Evolutionary conservation across 2,888 invertebrate species (phyloP).

Genomic region (Galerucella nymphaeae): DNA sequence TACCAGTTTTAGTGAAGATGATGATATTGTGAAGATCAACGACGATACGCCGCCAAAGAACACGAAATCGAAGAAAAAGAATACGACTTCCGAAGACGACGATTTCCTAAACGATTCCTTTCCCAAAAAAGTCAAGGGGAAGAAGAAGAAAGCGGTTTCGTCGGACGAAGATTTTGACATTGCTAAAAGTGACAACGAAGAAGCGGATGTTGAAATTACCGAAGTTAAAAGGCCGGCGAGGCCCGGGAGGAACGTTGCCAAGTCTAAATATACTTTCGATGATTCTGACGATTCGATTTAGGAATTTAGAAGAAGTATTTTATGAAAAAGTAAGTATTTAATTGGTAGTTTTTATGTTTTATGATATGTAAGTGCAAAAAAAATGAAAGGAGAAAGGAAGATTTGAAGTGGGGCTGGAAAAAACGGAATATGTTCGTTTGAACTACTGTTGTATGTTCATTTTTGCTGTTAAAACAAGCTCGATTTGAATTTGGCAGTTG

Average conservation of each 20-base stretch:
- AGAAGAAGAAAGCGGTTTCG: slow-evolving; percentile 39
- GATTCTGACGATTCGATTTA: slow-evolving; percentile 59
- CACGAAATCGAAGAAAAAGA: slow-evolving; percentile 37
- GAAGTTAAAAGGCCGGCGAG: slow-evolving; percentile 46
- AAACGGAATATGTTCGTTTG: too few relatives aligned
- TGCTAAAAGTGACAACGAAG: slow-evolving; percentile 23
- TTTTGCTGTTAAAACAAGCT: too few relatives aligned
- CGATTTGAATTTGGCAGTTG: too few relatives aligned
- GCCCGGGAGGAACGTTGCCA: slow-evolving; percentile 54
- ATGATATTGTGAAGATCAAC: neutral
- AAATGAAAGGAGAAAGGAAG: too few relatives aligned
- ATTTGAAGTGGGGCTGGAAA: too few relatives aligned
- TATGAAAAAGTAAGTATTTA: neutral
- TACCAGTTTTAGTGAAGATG: neutral
- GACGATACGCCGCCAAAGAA: slow-evolving; percentile 31
- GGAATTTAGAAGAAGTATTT: neutral
- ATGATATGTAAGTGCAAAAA: too few relatives aligned
- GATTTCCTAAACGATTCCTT: slow-evolving; percentile 20
- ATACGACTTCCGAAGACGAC: slow-evolving; percentile 35
- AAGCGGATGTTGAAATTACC: slow-evolving; percentile 13
- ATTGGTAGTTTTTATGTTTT: too few relatives aligned
- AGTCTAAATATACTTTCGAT: slow-evolving; percentile 64
- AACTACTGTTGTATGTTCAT: too few relatives aligned
- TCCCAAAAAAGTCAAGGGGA: slow-evolving; percentile 23
- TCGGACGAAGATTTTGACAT: slow-evolving; percentile 40